Evolutionary conservation across 2,888 invertebrate species (phyloP).

Genomic region (Drosophila formosana): DNA sequence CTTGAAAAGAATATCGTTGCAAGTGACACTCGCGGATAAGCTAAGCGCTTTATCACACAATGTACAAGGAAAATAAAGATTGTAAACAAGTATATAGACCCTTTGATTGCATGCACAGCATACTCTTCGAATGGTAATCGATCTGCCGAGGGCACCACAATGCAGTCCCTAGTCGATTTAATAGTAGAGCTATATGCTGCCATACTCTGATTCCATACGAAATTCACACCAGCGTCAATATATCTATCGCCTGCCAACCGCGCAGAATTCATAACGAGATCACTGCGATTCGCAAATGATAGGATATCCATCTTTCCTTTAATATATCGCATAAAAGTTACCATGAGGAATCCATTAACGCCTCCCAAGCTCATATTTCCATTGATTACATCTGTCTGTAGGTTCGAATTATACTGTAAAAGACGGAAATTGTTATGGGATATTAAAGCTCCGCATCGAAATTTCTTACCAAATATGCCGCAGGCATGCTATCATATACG

Average conservation of each 20-base stretch:
- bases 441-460: too few species aligned
- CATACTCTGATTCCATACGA: neutral
- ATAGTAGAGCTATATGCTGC: neutral
- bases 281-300: too few species aligned
- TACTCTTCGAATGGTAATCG: neutral
- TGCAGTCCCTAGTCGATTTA: neutral
- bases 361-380: conserved; percentile 2
- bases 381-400: too few species aligned
- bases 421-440: too few species aligned
- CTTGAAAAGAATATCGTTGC: neutral
- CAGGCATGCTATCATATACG: neutral
- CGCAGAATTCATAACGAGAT: neutral
- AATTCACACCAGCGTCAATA: conserved; percentile 2
- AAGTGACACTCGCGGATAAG: neutral
- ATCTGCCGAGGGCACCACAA: conserved; percentile 6
- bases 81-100: neutral
- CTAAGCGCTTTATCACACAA: conserved; percentile 1
- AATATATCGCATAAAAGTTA: neutral
- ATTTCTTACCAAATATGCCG: conserved; percentile 7
- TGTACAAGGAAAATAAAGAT: neutral
- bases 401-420: too few species aligned
- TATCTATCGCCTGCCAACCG: neutral
- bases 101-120: rapidly evolving
- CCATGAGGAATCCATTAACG: neutral
- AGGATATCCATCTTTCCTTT: too few species aligned